phyloP scores from a whole-genome alignment of 2,888 invertebrate genomes.

The Lamellibrachia satsuma region DNA sequence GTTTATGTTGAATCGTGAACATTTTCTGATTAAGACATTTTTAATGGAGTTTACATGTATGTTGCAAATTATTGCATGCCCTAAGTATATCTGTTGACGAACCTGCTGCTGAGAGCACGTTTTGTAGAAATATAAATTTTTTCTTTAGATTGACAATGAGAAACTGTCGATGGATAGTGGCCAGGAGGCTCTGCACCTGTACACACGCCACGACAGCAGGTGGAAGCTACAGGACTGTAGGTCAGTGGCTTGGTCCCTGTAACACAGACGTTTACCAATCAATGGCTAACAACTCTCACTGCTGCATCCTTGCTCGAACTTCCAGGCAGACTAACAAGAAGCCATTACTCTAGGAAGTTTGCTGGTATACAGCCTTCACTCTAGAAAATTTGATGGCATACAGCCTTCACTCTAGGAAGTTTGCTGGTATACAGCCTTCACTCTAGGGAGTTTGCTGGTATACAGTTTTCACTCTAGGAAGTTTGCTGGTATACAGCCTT shows the following conservation, averaged over 20 bases:
- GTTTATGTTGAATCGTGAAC: too few relatives aligned
- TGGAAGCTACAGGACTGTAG: constrained; percentile 71
- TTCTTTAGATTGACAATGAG: constrained; percentile 81
- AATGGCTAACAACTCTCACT: neutral
- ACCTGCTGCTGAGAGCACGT: neutral
- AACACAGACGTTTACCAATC: neutral
- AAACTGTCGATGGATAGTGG: constrained; percentile 76
- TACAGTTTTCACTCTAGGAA: too few relatives aligned
- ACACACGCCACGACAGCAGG: constrained; percentile 77
- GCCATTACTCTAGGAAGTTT: too few relatives aligned
- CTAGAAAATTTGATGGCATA: too few relatives aligned
- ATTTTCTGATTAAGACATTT: neutral
- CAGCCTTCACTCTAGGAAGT: too few relatives aligned
- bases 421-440: too few relatives aligned
- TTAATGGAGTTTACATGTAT: neutral
- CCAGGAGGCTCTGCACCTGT: constrained; percentile 78
- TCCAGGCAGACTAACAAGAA: neutral
- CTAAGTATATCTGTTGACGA: neutral
- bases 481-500: too few relatives aligned
- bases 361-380: too few relatives aligned
- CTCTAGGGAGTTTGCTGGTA: too few relatives aligned
- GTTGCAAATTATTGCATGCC: neutral
- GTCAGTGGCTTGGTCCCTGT: constrained; percentile 26
- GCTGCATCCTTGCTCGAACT: too few relatives aligned
- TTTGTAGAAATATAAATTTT: neutral